Base-by-base conservation (phyloP, 1,140 invertebrate genomes). In the Penaeus chinensis region DNA sequence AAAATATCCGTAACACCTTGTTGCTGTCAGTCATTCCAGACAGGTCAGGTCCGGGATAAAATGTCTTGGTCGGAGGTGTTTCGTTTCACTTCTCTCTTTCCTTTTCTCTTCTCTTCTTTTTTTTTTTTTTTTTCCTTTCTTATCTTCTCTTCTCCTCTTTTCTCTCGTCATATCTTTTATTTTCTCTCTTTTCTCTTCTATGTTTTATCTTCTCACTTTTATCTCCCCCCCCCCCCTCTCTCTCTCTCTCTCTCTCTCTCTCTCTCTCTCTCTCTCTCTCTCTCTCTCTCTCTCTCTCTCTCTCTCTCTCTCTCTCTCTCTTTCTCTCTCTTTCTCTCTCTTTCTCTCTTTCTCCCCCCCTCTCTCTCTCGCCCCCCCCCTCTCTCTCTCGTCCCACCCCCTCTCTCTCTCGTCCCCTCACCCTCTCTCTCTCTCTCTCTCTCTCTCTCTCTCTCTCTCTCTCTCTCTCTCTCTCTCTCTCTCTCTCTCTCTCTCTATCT, bases 291-390 rank as follows among this genome's bases (percentile, higher is more conserved):
- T 42, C 54, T 42, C 24, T n/a, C 42, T 76, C 5, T 37, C 42
- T 27, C 42, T 37, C 42, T 37, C 16, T 76, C 19, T 76, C 18
- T 22, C 16, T 76, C 2, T 76, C 16, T 27, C 42, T 76, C 42
- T 76, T n/a, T 42, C 16, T 22, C 42, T 76, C 71, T 19, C 16
- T 42, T 27, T 37, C 71, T 76, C 27, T 42, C 19, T 54, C 37
- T 78, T 19, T 78, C n/a, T 82, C 61, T 82, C 60, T 32, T 24
- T 82, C 60, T 65, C 80, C 32, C 60, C 65, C 24, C 65, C 24
- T 32, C 47, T 54, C 80, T 82, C 60, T 82, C 24, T 82, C 61
- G 62, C 54, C 62, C 79, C 22, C 79, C 61, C 79, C 61, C 54
- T 61, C 54, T 81, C 54, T 61, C 79, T 81, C 79, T 22, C 60